These are phyloP conservation scores for Bovichtus diacanthus DNA, from an alignment of 2,797 vertebrate species.

Conservation along the genomic window DNA sequence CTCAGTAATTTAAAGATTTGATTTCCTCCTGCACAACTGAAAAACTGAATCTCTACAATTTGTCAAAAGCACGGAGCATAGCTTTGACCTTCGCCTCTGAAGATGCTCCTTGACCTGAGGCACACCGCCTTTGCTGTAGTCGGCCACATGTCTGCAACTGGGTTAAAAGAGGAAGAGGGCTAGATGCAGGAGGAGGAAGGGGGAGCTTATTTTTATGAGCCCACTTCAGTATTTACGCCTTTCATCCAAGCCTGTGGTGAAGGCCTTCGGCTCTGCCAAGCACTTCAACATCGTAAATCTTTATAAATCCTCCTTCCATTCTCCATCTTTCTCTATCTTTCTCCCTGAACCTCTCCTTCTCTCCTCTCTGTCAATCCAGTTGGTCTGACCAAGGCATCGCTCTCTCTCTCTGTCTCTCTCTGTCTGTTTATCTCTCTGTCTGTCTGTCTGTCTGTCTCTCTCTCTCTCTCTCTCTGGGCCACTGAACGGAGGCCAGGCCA, in stretches of 20 bases:
- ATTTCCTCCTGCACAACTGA: constrained; percentile 13
- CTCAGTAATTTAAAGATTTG: constrained; percentile 20
- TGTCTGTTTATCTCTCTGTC: too few species aligned
- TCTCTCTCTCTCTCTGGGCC: constrained; percentile 52
- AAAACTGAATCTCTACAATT: background rate
- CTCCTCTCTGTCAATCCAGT: constrained; percentile 34
- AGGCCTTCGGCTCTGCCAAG: constrained; percentile 67
- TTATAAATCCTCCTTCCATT: constrained; percentile 45
- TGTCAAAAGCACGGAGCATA: constrained; percentile 5
- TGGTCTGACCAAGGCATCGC: constrained; percentile 45
- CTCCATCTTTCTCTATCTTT: constrained; percentile 41
- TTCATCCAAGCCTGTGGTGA: constrained; percentile 72
- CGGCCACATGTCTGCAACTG: constrained; percentile 58
- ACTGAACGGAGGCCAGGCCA: constrained; percentile 67
- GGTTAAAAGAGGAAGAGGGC: constrained; percentile 49
- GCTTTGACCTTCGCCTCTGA: constrained; percentile 31
- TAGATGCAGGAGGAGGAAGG: constrained; percentile 42
- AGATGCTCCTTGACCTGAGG: constrained; percentile 46
- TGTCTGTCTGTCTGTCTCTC: too few species aligned
- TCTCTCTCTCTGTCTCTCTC: too few species aligned
- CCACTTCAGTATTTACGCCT: constrained; percentile 71
- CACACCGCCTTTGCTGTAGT: constrained; percentile 32
- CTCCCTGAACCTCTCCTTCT: constrained; percentile 26
- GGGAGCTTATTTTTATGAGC: constrained; percentile 60
- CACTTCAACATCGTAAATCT: constrained; percentile 74